Conservation (phyloP, 2,888 invertebrate species). For the Lepeophtheirus nordmannii region DNA sequence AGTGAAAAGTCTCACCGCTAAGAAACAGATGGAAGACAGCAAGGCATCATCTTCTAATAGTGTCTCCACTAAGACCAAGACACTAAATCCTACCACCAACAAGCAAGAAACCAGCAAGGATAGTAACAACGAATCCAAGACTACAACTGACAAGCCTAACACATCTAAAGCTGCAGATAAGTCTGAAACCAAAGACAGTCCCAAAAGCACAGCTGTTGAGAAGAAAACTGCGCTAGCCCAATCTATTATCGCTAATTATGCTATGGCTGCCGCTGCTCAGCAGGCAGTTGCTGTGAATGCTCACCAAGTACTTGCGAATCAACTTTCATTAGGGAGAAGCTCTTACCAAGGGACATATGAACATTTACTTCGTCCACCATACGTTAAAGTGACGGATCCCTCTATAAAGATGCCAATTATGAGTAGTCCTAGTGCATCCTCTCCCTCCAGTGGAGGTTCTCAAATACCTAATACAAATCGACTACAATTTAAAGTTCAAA, state of each 20-base stretch:
- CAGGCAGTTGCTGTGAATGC: neutral
- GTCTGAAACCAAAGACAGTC: neutral
- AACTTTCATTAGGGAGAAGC: neutral
- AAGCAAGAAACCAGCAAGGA: too few relatives aligned
- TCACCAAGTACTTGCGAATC: neutral
- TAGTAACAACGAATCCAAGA: neutral
- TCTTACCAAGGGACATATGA: neutral
- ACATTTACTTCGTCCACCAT: neutral
- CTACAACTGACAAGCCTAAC: neutral
- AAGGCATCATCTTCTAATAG: neutral
- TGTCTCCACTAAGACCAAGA: too few relatives aligned
- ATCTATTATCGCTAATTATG: neutral
- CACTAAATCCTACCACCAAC: too few relatives aligned
- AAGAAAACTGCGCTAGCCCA: neutral
- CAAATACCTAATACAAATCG: neutral
- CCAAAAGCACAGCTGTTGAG: neutral
- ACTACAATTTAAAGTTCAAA: neutral
- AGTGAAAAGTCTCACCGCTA: conserved; percentile 5
- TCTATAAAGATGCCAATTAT: neutral
- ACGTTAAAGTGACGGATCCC: neutral
- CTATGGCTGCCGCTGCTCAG: neutral
- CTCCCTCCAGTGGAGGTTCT: neutral
- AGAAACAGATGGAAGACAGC: conserved; percentile 8
- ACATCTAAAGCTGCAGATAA: neutral
- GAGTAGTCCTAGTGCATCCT: too few relatives aligned